Percentiles rank a stretch among this genome's conserved stretches.
These are phyloP conservation scores for Leptopilina myrica DNA, from an alignment of 2,888 invertebrate genomes.

Conservation along the genomic window DNA sequence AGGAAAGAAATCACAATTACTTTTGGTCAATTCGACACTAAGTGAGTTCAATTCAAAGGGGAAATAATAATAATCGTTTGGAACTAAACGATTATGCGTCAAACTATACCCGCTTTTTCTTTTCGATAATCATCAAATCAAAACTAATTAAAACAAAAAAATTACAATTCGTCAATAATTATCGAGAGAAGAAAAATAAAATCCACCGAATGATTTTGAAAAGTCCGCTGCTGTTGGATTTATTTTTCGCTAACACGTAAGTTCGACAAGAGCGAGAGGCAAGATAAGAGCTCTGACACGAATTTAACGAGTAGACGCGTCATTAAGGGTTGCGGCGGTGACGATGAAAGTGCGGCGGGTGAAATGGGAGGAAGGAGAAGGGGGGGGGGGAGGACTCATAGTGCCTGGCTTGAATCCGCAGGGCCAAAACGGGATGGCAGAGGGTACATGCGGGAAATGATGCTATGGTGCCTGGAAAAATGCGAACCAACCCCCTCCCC, in stretches of 20 bases:
- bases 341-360: conserved; percentile 50
- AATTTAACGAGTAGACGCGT: conserved; percentile 72
- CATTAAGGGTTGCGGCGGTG: conserved; percentile 66
- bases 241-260: conserved; percentile 41
- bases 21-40: too few relatives aligned
- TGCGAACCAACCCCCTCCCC: conserved; percentile 68
- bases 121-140: too few relatives aligned
- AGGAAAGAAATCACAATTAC: too few relatives aligned
- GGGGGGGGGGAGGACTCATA: conserved; percentile 50
- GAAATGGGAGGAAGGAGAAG: not conserved
- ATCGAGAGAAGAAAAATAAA: too few relatives aligned
- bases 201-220: too few relatives aligned
- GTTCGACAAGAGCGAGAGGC: conserved; percentile 35
- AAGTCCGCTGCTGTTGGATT: not conserved
- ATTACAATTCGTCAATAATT: too few relatives aligned
- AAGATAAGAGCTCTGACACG: conserved; percentile 53
- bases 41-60: too few relatives aligned
- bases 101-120: too few relatives aligned
- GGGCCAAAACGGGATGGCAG: conserved; percentile 47
- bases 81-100: too few relatives aligned
- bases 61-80: too few relatives aligned
- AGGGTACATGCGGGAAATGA: conserved; percentile 63
- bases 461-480: conserved; percentile 73
- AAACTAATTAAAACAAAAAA: too few relatives aligned
- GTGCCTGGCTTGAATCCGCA: not conserved